A percentile compares a stretch with the other conserved stretches of the same genome.
Conservation (phyloP, 2,797 vertebrate genomes). For the Tarsius wallacei region DNA sequence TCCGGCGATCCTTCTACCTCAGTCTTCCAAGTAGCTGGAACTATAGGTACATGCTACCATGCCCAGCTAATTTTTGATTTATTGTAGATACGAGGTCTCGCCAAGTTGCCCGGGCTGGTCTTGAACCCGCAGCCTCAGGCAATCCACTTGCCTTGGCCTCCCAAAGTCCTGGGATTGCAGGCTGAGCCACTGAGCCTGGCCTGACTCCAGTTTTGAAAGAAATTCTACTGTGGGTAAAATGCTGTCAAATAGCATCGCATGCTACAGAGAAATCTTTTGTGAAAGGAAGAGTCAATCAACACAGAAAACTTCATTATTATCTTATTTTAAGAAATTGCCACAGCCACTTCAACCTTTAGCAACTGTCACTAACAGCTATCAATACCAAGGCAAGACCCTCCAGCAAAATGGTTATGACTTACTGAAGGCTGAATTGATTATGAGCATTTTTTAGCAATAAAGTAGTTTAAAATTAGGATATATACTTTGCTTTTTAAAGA, state of each 20-base stretch:
- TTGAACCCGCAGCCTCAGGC: no score
- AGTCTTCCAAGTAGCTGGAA: no score
- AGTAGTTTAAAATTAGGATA: background rate
- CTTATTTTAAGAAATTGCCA: background rate
- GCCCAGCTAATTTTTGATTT: no score
- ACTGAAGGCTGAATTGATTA: background rate
- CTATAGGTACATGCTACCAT: no score
- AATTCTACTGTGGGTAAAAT: background rate
- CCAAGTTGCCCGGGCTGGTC: no score
- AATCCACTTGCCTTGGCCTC: no score
- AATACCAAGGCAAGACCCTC: background rate
- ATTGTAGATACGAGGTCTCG: no score
- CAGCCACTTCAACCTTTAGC: background rate
- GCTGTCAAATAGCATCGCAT: background rate
- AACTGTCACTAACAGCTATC: background rate
- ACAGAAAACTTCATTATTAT: background rate
- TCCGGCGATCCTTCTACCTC: no score
- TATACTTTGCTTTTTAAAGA: background rate
- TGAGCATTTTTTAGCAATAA: background rate
- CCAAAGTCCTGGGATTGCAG: no score
- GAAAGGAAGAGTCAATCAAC: background rate
- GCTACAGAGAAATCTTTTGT: background rate
- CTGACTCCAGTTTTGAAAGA: background rate
- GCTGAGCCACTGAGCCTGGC: no score
- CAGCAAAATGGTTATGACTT: background rate